Conservation (phyloP, 2,113 vertebrate species). For the Planiliza haematocheilus region DNA sequence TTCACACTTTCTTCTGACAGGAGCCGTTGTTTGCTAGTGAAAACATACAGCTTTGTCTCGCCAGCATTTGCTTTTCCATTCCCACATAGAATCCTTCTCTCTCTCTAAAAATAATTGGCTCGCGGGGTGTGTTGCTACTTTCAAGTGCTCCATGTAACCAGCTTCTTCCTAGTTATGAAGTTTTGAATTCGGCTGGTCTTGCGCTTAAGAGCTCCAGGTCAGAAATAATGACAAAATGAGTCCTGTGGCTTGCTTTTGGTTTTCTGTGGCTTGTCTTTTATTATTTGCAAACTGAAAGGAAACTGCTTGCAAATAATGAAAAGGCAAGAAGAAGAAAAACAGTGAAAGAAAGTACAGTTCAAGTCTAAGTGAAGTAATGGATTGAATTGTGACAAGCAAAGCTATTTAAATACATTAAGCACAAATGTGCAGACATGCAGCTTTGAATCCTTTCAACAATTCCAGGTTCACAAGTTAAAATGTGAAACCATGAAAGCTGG, state of each 20-base stretch:
- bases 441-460: too few relatives aligned
- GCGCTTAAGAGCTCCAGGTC: conserved; percentile 13
- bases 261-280: background rate
- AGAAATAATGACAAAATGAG: conserved; percentile 55
- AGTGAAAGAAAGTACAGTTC: too few relatives aligned
- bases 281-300: conserved; percentile 5
- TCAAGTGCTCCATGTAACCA: conserved; percentile 7
- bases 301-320: too few relatives aligned
- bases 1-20: background rate
- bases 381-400: too few relatives aligned
- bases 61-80: conserved; percentile 24
- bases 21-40: background rate
- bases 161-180: conserved; percentile 25
- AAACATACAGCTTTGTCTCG: conserved; percentile 20
- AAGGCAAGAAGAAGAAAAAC: too few relatives aligned
- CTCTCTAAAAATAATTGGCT: conserved; percentile 55
- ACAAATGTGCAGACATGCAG: too few relatives aligned
- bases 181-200: conserved; percentile 21
- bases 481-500: too few relatives aligned
- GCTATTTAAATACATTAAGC: too few relatives aligned
- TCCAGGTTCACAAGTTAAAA: too few relatives aligned
- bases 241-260: conserved; percentile 14
- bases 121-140: conserved; percentile 19
- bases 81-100: conserved; percentile 1
- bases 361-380: too few relatives aligned